A percentile compares a stretch with the other conserved stretches of the same genome.
phyloP scores from a whole-genome alignment of 2,113 vertebrate genomes.

The Ramphastos sulfuratus region DNA sequence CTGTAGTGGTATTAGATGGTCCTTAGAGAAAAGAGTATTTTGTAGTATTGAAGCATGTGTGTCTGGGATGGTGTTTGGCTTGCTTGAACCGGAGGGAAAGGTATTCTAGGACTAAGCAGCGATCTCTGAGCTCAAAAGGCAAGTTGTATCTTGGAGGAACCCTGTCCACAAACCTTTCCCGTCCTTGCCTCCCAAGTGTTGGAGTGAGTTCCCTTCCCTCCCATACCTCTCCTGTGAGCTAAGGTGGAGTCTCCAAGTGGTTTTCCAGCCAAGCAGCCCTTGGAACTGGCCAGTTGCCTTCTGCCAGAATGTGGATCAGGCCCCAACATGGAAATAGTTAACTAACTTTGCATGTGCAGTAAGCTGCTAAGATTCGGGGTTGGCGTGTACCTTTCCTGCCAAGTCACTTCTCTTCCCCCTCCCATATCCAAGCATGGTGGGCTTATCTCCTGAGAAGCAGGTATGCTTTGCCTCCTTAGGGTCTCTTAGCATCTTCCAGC shows the following conservation, averaged over 20 bases:
- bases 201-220: conserved; percentile 50
- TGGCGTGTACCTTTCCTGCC: conserved; percentile 27
- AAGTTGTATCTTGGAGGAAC: conserved; percentile 62
- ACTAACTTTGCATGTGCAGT: conserved; percentile 41
- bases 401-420: not conserved
- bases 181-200: conserved; percentile 26
- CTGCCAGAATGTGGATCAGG: not conserved
- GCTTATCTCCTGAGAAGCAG: conserved; percentile 1
- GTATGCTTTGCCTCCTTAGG: not conserved
- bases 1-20: conserved; percentile 71
- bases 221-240: conserved; percentile 53
- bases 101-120: conserved; percentile 49
- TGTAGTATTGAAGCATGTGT: conserved; percentile 68
- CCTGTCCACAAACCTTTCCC: conserved; percentile 50
- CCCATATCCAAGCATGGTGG: not conserved
- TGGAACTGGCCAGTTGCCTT: not conserved
- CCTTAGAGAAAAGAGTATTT: conserved; percentile 60
- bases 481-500: conserved; percentile 1
- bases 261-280: conserved; percentile 20
- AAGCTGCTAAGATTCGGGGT: conserved; percentile 49
- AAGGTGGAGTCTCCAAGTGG: conserved; percentile 47
- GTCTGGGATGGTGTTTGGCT: conserved; percentile 62
- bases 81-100: conserved; percentile 61
- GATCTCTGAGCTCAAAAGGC: conserved; percentile 43
- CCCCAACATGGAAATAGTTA: conserved; percentile 18